Conservation (phyloP, 2,797 vertebrate species). For the Paedocypris micromegethes region DNA sequence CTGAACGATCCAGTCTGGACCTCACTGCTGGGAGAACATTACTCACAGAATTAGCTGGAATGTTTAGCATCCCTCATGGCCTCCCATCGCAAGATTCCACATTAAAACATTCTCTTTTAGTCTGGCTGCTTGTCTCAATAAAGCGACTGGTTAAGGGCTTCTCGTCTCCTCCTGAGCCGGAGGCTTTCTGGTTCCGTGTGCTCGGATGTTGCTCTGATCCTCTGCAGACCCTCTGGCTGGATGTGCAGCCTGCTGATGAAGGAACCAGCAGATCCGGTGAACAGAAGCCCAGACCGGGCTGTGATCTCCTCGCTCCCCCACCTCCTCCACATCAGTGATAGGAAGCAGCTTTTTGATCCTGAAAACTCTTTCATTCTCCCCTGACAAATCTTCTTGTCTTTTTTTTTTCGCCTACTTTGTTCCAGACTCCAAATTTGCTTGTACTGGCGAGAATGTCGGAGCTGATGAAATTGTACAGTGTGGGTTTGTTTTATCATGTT, state of each 20-base stretch:
- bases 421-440: constrained; percentile 38
- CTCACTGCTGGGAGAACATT: neutral
- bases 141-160: constrained; percentile 27
- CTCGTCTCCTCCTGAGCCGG: constrained; percentile 22
- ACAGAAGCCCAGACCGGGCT: constrained; percentile 13
- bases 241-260: constrained; percentile 35
- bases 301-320: constrained; percentile 23
- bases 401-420: constrained; percentile 27
- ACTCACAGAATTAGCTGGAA: neutral
- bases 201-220: constrained; percentile 36
- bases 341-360: constrained; percentile 58
- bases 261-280: constrained; percentile 19
- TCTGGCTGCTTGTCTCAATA: constrained; percentile 39
- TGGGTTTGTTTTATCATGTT: constrained; percentile 48
- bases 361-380: constrained; percentile 44
- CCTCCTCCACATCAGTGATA: constrained; percentile 35
- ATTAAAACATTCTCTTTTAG: constrained; percentile 43
- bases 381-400: constrained; percentile 50
- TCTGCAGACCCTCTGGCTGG: constrained; percentile 26
- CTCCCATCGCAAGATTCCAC: constrained; percentile 27
- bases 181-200: constrained; percentile 39
- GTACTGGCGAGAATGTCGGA: constrained; percentile 45
- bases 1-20: too few species aligned
- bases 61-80: constrained; percentile 27
- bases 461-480: constrained; percentile 54